phyloP scores from a whole-genome alignment of 2,797 vertebrate species.

The Apogon hyalosoma region DNA sequence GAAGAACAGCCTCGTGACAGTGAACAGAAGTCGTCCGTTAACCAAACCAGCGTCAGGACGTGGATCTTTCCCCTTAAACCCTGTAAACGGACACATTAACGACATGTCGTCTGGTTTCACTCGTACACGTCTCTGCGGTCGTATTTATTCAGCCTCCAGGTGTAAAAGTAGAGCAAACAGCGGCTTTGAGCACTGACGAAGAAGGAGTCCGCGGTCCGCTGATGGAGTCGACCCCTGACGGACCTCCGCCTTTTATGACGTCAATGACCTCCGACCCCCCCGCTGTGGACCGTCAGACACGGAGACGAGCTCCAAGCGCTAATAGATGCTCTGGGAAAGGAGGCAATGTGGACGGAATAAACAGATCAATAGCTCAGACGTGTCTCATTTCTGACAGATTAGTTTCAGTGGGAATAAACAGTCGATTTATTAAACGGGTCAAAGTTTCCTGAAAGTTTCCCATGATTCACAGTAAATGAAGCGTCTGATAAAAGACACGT shows the following conservation, averaged over 20 bases:
- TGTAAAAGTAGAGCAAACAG: slow-evolving; percentile 14
- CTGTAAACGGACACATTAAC: too few species aligned
- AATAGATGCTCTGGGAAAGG: slow-evolving; percentile 45
- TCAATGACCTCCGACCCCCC: slow-evolving; percentile 13
- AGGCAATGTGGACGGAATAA: slow-evolving; percentile 45
- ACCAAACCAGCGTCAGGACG: too few species aligned
- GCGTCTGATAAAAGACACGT: too few species aligned
- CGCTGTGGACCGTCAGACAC: slow-evolving; percentile 25
- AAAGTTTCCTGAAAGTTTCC: too few species aligned
- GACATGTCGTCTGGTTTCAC: too few species aligned
- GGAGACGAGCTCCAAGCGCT: slow-evolving; percentile 8
- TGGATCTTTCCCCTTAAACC: too few species aligned
- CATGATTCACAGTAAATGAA: too few species aligned
- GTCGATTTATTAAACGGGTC: too few species aligned
- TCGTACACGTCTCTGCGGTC: too few species aligned
- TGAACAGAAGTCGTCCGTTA: too few species aligned
- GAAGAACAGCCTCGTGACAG: too few species aligned
- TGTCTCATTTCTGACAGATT: slow-evolving; percentile 68
- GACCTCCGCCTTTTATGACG: slow-evolving; percentile 20
- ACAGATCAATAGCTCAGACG: slow-evolving; percentile 73
- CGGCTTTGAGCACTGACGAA: too few species aligned
- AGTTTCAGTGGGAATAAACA: slow-evolving; percentile 42
- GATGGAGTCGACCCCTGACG: background rate
- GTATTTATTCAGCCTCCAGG: background rate
- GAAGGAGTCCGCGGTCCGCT: background rate